Percentiles rank a stretch among this genome's conserved stretches.
Evolutionary conservation across 2,888 invertebrate genomes (phyloP).

Genomic region (Apodemia duryi): DNA sequence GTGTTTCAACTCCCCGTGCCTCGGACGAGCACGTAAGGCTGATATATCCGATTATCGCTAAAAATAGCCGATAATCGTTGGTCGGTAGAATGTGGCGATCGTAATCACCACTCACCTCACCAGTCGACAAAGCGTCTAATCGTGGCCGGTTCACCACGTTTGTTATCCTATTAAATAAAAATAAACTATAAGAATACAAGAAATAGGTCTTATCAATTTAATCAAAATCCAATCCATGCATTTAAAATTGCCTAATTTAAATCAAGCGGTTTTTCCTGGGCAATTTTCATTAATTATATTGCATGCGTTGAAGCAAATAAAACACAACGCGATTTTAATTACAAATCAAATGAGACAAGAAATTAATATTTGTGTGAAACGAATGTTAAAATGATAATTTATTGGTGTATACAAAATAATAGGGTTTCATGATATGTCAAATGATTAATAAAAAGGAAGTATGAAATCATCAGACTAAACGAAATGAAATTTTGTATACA

Average conservation of each 20-base stretch:
- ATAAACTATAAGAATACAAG: neutral
- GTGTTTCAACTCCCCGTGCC: too few species aligned
- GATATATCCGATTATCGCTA: too few species aligned
- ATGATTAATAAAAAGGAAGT: neutral
- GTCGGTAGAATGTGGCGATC: too few species aligned
- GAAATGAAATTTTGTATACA: too few species aligned
- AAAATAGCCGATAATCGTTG: too few species aligned
- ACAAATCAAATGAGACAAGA: slow-evolving; percentile 14
- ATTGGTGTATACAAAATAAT: neutral
- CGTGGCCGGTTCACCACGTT: too few species aligned
- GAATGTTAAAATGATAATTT: slow-evolving; percentile 5
- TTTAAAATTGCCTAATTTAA: neutral
- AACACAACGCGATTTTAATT: slow-evolving; percentile 11
- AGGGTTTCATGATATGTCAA: neutral
- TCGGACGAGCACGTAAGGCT: too few species aligned
- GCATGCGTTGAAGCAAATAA: slow-evolving; percentile 3
- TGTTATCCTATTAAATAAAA: too few species aligned
- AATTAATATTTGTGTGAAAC: slow-evolving; percentile 11
- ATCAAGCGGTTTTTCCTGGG: slow-evolving; percentile 1
- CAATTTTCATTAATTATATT: slow-evolving; percentile 7
- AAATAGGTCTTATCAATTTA: neutral
- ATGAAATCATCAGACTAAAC: too few species aligned
- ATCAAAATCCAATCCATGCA: neutral
- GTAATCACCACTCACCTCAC: too few species aligned
- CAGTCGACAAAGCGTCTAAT: too few species aligned